Evolutionary conservation across 2,888 invertebrate genomes (phyloP), one percentile per base, ranked within the genome.

Genomic region (Phalera bucephala): DNA sequence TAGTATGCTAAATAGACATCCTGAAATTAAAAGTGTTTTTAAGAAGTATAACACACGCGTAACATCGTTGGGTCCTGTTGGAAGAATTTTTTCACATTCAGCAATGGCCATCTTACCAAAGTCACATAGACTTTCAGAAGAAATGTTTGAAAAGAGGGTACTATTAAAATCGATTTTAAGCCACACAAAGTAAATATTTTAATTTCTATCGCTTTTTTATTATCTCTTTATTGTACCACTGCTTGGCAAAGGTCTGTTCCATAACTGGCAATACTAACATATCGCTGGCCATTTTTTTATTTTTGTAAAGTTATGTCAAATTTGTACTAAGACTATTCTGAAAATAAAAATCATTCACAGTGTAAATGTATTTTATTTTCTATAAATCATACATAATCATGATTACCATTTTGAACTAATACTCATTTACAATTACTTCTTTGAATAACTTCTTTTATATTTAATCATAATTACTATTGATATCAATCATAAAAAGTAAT

Each of bases 81-180:
- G 45, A 44, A 40, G 40, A 31, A 21, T 50, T 28, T 49, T n/a
- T n/a, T n/a, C n/a, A n/a, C n/a, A 45, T 34, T 45, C 43, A 22
- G 45, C 43, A 2, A 45, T 50, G 45, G 43, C 22, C 20, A 45
- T 43, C 27, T 40, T 12, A 40, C 37, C 37, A 22, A 43, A 47
- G 17, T 17, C 17, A 17, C 17, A 37, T 19, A 39, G 23, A 34
- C 38, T 42, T 21, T 37, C 40, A 7, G 43, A 43, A 35, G 40
- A 47, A 31, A 38, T 47, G 37, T 40, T 42, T 31, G 42, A 40
- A 31, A 45, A 40, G 33, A 37, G 40, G 14, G 33, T 42, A 9
- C 9, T 42, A 21, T 38, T 43, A 23, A 43, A 43, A 38, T 34
- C 21, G 27, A 34, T 28, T 34, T 34, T 28, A 20, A 30, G 26